A percentile compares a stretch with the other conserved stretches of the same genome.
Evolutionary conservation across 92 coral and sea anemone species (phyloP).

Genomic region (Montipora capitata): DNA sequence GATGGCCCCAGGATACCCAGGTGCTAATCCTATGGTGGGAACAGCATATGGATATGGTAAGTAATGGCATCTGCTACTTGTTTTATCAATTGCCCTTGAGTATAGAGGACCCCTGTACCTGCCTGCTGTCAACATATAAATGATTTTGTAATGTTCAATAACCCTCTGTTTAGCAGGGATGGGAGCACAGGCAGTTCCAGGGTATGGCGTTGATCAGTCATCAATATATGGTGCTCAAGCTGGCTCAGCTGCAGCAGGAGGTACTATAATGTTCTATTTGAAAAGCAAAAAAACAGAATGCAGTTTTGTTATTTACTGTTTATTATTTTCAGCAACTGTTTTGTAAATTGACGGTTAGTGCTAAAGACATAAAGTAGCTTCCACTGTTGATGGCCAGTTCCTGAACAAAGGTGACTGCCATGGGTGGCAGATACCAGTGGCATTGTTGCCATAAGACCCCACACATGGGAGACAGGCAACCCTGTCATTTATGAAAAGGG

Average conservation of each 20-base stretch:
- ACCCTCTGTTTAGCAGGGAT: constrained; percentile 4
- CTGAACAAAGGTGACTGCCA: too few species aligned
- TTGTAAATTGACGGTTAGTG: too few species aligned
- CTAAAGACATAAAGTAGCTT: too few species aligned
- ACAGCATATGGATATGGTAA: constrained; percentile 82
- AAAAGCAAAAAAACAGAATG: background rate
- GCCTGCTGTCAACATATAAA: too few species aligned
- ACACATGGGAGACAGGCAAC: too few species aligned
- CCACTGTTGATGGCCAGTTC: too few species aligned
- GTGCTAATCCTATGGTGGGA: constrained; percentile 60
- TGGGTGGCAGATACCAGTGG: too few species aligned
- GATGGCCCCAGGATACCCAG: constrained; percentile 58
- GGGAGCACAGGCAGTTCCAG: constrained; percentile 8
- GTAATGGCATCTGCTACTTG: background rate
- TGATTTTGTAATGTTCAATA: background rate
- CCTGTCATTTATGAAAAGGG: too few species aligned
- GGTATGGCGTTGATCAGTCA: constrained; percentile 24
- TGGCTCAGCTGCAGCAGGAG: constrained; percentile 21
- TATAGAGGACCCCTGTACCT: too few species aligned
- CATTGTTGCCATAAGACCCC: too few species aligned
- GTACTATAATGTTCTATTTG: background rate
- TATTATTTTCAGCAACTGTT: background rate
- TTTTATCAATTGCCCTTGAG: background rate
- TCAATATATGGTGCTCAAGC: constrained; percentile 36
- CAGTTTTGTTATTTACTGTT: background rate